phyloP scores from a whole-genome alignment of 2,888 invertebrate species.

The Sthenelais limicola region DNA sequence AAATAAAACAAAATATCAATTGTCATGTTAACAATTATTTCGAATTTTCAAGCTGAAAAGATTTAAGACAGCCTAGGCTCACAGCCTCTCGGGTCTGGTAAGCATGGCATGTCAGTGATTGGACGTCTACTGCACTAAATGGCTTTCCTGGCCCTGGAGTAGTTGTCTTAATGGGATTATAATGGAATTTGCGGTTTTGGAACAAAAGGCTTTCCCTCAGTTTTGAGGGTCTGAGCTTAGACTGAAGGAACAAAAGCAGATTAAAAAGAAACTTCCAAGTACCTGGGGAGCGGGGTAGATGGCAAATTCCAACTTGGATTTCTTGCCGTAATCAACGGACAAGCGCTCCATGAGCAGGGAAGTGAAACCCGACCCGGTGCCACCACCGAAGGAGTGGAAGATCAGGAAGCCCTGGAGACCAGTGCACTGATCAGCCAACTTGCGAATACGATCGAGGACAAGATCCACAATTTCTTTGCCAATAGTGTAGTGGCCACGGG shows the following conservation, averaged over 20 bases:
- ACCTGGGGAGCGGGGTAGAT: slow-evolving; percentile 68
- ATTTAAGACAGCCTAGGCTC: too few species aligned
- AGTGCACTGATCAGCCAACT: slow-evolving; percentile 73
- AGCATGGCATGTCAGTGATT: too few species aligned
- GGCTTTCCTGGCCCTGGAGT: not conserved
- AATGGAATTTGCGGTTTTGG: too few species aligned
- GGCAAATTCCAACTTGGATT: slow-evolving; percentile 66
- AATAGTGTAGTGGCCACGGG: slow-evolving; percentile 64
- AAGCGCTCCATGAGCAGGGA: slow-evolving; percentile 74
- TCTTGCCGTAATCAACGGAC: slow-evolving; percentile 63
- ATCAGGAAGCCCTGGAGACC: slow-evolving; percentile 71
- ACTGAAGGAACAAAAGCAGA: too few species aligned
- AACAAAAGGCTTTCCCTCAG: too few species aligned
- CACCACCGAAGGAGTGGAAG: slow-evolving; percentile 68
- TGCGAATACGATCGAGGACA: slow-evolving; percentile 69
- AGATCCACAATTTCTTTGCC: slow-evolving; percentile 63
- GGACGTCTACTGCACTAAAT: slow-evolving; percentile 1
- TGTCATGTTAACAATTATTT: too few species aligned
- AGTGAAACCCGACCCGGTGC: slow-evolving; percentile 70
- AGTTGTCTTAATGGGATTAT: too few species aligned
- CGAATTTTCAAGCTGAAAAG: too few species aligned
- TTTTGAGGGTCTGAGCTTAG: too few species aligned
- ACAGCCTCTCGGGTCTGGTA: too few species aligned
- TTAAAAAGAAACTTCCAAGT: not conserved
- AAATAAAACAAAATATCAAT: not conserved